Evolutionary conservation across 2,797 vertebrate species (phyloP), one percentile per base, ranked within the genome.

Genomic region (Lutjanus campechanus): DNA sequence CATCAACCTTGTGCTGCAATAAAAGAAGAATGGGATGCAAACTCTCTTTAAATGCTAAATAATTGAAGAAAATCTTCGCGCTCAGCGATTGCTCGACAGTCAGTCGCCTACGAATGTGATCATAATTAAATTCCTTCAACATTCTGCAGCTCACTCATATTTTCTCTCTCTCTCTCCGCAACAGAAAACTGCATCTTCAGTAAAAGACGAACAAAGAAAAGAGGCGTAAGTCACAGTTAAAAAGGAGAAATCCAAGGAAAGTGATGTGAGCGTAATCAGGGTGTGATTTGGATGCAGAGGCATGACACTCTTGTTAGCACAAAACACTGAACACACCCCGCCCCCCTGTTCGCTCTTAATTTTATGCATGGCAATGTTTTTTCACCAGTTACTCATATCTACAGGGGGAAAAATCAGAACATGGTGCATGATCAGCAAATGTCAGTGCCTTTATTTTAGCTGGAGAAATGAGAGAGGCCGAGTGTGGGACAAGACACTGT

Each of bases 381-480:
- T 64, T 81, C 72, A 79, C 64, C 70, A 0, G 62, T 82, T 81
- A 69, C 46, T 72, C 68, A 82, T 10, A 67, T 72, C 43, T 49
- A 68, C n/a, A 6, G 5, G 47, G 11, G 11, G 20, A 55, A 44
- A 20, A 69, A 41, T 65, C 47, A 74, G 51, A 65, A 71, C 36
- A 3, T 70, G 46, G 44, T 82, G 78, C 78, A 75, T 82, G 46
- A 86, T 76, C 63, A 69, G 73, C 19, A 85, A 62, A 85, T 85
- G 82, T 83, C 65, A 83, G 61, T 22, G 73, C 46, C 77, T 79
- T 82, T 61, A 53, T 82, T 76, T 70, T 12, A 60, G 59, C 69
- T 9, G 6, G 40, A 81, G 59, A 76, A 22, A 50, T 5, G 16
- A 75, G 9, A 22, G 43, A n/a, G 41, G 7, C 16, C 7, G 11